These are phyloP conservation scores for Bucco capensis DNA, from an alignment of 2,113 vertebrate genomes.

Conservation along the genomic window DNA sequence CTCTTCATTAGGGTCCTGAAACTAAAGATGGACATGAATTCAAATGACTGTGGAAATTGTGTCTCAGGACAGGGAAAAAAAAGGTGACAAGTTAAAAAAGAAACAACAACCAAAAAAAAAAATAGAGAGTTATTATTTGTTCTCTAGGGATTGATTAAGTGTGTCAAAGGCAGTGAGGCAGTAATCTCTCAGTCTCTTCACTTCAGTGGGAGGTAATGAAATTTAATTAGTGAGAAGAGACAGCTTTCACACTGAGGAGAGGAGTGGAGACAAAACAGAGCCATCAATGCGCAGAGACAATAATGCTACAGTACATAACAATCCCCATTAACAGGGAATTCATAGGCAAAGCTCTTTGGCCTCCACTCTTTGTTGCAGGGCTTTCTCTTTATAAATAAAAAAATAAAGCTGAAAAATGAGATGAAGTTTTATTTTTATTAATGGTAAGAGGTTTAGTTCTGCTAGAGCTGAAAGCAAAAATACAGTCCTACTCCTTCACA, in stretches of 20 bases:
- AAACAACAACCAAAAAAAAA: too few species aligned
- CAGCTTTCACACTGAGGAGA: slow-evolving; percentile 62
- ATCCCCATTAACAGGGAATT: slow-evolving; percentile 63
- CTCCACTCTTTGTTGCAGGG: slow-evolving; percentile 26
- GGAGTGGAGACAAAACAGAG: slow-evolving; percentile 36
- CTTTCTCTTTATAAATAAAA: slow-evolving; percentile 42
- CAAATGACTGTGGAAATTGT: not conserved
- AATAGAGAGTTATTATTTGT: slow-evolving; percentile 43
- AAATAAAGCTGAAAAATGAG: not conserved
- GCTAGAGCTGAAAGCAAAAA: slow-evolving; percentile 4
- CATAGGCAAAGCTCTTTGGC: slow-evolving; percentile 33
- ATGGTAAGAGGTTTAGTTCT: slow-evolving; percentile 32
- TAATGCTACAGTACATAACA: slow-evolving; percentile 36
- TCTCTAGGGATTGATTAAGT: slow-evolving; percentile 62
- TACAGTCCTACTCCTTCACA: not conserved
- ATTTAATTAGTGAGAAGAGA: slow-evolving; percentile 75
- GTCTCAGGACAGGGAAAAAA: not conserved
- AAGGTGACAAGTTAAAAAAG: slow-evolving; percentile 16
- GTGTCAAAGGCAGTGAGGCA: slow-evolving; percentile 53
- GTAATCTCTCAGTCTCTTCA: slow-evolving; percentile 61
- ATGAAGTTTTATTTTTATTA: slow-evolving; percentile 38
- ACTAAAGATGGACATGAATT: not conserved
- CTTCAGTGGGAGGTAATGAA: slow-evolving; percentile 68
- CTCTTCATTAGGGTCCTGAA: not conserved
- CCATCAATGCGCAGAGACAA: not conserved